phyloP scores from a whole-genome alignment of 2,113 vertebrate species.

The Aythya baeri region DNA sequence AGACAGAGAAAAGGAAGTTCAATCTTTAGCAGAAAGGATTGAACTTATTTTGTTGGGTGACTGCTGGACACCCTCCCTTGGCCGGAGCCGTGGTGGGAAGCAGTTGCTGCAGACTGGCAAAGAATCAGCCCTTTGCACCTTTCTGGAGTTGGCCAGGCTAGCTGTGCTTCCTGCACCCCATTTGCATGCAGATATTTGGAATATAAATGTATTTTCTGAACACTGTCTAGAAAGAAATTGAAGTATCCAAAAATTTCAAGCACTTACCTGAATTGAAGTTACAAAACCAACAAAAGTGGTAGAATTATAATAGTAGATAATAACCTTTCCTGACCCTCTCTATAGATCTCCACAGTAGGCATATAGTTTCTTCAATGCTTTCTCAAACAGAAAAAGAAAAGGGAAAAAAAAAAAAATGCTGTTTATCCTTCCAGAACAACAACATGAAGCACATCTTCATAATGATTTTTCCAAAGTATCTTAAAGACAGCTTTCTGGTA shows the following conservation, averaged over 20 bases:
- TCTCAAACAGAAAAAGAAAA: not conserved
- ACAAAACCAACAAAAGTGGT: not conserved
- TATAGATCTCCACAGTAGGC: not conserved
- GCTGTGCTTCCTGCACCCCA: not conserved
- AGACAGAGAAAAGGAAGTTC: not conserved
- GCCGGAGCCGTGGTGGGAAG: accelerated
- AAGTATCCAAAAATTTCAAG: not conserved
- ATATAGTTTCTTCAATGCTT: not conserved
- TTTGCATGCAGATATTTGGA: accelerated
- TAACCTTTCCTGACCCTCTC: not conserved
- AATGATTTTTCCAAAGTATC: not conserved
- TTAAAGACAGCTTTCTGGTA: not conserved
- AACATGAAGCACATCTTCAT: not conserved
- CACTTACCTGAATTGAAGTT: not conserved
- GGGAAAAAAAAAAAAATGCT: not conserved
- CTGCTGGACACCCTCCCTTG: too few relatives aligned
- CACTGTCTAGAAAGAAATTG: not conserved
- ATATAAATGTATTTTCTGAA: not conserved
- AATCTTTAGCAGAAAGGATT: not conserved
- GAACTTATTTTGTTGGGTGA: not conserved
- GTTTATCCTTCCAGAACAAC: not conserved
- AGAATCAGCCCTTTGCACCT: too few relatives aligned
- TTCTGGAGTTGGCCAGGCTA: not conserved
- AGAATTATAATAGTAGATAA: not conserved
- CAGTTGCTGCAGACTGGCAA: not conserved